Evolutionary conservation across 2,888 invertebrate genomes (phyloP).

Genomic region (Xestoiulus laeticollis): DNA sequence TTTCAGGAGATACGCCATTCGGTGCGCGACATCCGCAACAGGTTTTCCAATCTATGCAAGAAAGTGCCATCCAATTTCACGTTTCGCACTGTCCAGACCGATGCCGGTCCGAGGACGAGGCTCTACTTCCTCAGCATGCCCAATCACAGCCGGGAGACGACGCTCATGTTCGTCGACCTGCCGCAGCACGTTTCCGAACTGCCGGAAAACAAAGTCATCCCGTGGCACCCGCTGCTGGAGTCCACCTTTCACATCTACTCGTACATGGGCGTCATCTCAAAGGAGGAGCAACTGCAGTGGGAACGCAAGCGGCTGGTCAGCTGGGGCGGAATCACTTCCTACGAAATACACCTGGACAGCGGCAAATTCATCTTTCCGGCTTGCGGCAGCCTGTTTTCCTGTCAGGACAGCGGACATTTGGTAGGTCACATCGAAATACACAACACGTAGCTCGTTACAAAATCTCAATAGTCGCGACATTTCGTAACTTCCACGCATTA

Average conservation of each 20-base stretch:
- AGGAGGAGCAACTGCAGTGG: conserved; percentile 89
- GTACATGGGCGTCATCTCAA: conserved; percentile 73
- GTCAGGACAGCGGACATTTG: conserved; percentile 77
- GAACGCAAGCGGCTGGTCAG: conserved; percentile 91
- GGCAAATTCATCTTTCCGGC: conserved; percentile 92
- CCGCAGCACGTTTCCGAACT: conserved; percentile 58
- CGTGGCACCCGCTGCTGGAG: conserved; percentile 83
- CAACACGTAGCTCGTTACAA: too few relatives aligned
- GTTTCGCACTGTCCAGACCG: conserved; percentile 60
- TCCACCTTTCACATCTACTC: conserved; percentile 75
- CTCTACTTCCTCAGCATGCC: conserved; percentile 91
- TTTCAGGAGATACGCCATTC: conserved; percentile 63
- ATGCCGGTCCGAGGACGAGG: conserved; percentile 68
- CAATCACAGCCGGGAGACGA: conserved; percentile 89
- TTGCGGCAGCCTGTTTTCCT: conserved; percentile 86
- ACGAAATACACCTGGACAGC: conserved; percentile 82
- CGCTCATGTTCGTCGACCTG: conserved; percentile 85
- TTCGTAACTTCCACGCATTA: neutral
- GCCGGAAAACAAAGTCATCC: conserved; percentile 56
- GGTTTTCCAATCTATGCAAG: conserved; percentile 61
- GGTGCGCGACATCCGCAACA: conserved; percentile 62
- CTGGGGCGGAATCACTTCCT: conserved; percentile 83
- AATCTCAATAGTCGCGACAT: too few relatives aligned
- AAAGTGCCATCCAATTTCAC: conserved; percentile 62
- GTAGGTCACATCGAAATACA: too few relatives aligned